phyloP scores from a whole-genome alignment of 37 sponge, comb jelly and placozoan species.

The Theonella swinhoei region DNA sequence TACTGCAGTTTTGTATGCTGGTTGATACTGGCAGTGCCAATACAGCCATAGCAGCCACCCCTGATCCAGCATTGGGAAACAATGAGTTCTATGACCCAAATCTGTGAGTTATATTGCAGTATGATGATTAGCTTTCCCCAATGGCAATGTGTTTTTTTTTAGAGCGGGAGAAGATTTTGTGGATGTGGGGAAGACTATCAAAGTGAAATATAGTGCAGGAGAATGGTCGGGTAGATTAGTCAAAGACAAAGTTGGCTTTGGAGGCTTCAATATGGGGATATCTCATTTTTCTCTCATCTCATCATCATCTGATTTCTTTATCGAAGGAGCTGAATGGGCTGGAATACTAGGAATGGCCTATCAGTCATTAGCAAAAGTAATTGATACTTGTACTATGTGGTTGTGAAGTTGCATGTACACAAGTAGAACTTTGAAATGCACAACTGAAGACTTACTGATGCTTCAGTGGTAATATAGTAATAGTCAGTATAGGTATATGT shows the following conservation, averaged over 20 bases:
- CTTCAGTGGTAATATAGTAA: too few relatives aligned
- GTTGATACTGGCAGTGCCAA: slow-evolving; percentile 59
- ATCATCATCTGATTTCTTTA: slow-evolving; percentile 34
- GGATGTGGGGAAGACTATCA: slow-evolving; percentile 19
- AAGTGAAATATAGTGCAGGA: slow-evolving; percentile 51
- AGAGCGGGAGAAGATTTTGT: not conserved
- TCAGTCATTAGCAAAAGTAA: slow-evolving; percentile 38
- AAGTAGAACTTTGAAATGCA: too few relatives aligned
- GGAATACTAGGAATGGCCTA: slow-evolving; percentile 72
- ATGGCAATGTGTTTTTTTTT: not conserved
- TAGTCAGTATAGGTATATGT: not conserved
- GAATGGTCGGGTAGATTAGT: slow-evolving; percentile 31
- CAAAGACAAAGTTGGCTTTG: slow-evolving; percentile 12
- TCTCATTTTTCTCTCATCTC: slow-evolving; percentile 30
- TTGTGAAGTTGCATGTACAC: too few relatives aligned
- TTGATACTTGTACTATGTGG: slow-evolving; percentile 10
- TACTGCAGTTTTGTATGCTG: slow-evolving; percentile 23
- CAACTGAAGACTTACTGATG: too few relatives aligned
- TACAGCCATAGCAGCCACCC: slow-evolving; percentile 28
- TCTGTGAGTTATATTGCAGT: slow-evolving; percentile 2
- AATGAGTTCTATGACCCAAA: not conserved
- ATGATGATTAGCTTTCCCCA: not conserved
- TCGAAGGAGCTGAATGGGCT: slow-evolving; percentile 24
- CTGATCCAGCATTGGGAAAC: not conserved
- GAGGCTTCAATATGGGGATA: not conserved